These are phyloP conservation scores for Mercenaria mercenaria DNA, from an alignment of 1,140 invertebrate species.

Conservation along the genomic window DNA sequence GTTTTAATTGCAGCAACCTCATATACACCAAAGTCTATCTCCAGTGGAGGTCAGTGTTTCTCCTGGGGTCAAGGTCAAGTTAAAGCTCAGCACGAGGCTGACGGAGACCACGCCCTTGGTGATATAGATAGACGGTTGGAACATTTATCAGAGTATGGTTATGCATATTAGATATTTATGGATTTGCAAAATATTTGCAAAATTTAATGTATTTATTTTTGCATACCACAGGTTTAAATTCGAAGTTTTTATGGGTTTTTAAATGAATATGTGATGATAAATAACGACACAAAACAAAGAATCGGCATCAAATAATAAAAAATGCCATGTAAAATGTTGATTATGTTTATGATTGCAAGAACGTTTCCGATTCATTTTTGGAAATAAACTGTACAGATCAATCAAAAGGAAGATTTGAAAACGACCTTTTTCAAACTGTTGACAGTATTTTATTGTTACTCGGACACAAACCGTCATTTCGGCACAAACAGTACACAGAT, in stretches of 20 bases:
- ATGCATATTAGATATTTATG: too few relatives aligned
- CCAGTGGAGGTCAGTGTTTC: slow-evolving; percentile 77
- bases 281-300: too few relatives aligned
- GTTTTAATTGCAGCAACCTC: slow-evolving; percentile 69
- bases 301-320: too few relatives aligned
- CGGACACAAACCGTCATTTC: slow-evolving; percentile 80
- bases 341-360: too few relatives aligned
- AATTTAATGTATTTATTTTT: too few relatives aligned
- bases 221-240: too few relatives aligned
- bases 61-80: slow-evolving; percentile 68
- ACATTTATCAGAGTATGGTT: slow-evolving; percentile 79
- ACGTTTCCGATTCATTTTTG: too few relatives aligned
- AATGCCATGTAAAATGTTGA: too few relatives aligned
- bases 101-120: slow-evolving; percentile 53
- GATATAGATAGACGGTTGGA: slow-evolving; percentile 82
- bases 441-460: slow-evolving; percentile 83
- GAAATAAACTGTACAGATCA: too few relatives aligned
- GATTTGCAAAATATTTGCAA: too few relatives aligned
- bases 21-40: slow-evolving; percentile 82
- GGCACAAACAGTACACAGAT: background rate
- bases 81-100: background rate
- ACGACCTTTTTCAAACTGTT: slow-evolving; percentile 82
- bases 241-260: too few relatives aligned
- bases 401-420: slow-evolving; percentile 84
- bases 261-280: too few relatives aligned